These are phyloP conservation scores for Rhinogobius similis DNA, from an alignment of 2,113 vertebrate genomes.

Conservation along the genomic window DNA sequence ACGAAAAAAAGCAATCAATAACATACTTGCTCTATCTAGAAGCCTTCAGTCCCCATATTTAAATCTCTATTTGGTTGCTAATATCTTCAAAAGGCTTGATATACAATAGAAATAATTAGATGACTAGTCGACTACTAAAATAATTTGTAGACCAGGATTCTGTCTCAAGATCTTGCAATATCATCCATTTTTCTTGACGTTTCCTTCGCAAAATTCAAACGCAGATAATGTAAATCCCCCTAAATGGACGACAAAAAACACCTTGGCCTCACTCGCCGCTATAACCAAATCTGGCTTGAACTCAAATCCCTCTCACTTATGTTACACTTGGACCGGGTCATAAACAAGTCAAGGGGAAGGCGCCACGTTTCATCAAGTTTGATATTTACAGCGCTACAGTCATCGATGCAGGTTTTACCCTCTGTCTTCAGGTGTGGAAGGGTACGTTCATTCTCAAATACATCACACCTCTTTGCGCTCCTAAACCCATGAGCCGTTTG, in stretches of 20 bases:
- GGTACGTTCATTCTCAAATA: background rate
- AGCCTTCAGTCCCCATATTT: too few species aligned
- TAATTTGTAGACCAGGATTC: too few species aligned
- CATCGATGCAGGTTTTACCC: background rate
- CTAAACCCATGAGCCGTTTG: background rate
- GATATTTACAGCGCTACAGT: background rate
- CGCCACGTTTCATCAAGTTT: background rate
- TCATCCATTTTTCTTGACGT: too few species aligned
- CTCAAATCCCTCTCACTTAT: background rate
- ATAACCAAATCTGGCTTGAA: background rate
- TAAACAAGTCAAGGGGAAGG: conserved; percentile 12
- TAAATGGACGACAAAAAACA: background rate
- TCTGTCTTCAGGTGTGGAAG: background rate
- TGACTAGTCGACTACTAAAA: too few species aligned
- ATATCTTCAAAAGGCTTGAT: too few species aligned
- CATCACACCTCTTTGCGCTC: background rate
- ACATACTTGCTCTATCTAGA: too few species aligned
- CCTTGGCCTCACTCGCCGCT: background rate
- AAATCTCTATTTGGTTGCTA: too few species aligned
- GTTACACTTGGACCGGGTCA: background rate
- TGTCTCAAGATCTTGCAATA: too few species aligned
- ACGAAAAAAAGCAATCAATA: too few species aligned
- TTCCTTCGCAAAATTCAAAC: too few species aligned
- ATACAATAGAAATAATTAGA: too few species aligned
- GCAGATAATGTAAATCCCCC: too few species aligned